Evolutionary conservation across 2,113 vertebrate genomes (phyloP).

Genomic region (Nyctereutes procyonoides): DNA sequence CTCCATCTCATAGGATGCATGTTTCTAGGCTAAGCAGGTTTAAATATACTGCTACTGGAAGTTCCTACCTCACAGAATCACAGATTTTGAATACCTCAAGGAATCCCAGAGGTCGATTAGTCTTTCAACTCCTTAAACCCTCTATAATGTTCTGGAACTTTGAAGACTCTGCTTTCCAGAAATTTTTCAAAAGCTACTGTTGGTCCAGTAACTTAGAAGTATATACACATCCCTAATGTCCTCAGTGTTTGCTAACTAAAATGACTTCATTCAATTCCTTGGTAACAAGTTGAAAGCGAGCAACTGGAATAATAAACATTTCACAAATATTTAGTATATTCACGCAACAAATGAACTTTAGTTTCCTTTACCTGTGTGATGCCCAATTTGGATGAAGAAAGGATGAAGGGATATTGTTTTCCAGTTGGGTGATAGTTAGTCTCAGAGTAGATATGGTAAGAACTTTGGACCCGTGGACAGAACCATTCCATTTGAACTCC

Average conservation of each 20-base stretch:
- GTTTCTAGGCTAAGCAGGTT: background rate
- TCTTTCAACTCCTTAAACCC: background rate
- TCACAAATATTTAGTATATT: background rate
- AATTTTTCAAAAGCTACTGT: background rate
- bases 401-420: constrained; percentile 95
- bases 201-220: background rate
- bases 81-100: background rate
- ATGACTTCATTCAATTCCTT: background rate
- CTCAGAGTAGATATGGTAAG: constrained; percentile 97
- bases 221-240: background rate
- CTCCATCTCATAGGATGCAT: background rate
- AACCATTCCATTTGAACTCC: constrained; percentile 99
- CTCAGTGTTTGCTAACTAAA: background rate
- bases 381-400: constrained; percentile 99
- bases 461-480: constrained; percentile 96
- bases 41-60: background rate
- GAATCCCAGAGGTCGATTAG: background rate
- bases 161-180: background rate
- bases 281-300: background rate
- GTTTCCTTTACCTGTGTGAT: constrained; percentile 93
- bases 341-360: background rate
- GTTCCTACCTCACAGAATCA: background rate
- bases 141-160: background rate
- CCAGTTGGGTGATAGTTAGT: constrained; percentile 97
- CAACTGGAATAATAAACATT: background rate